These are phyloP conservation scores for Spermophilus dauricus DNA, from an alignment of 2,113 vertebrate genomes.

Conservation along the genomic window DNA sequence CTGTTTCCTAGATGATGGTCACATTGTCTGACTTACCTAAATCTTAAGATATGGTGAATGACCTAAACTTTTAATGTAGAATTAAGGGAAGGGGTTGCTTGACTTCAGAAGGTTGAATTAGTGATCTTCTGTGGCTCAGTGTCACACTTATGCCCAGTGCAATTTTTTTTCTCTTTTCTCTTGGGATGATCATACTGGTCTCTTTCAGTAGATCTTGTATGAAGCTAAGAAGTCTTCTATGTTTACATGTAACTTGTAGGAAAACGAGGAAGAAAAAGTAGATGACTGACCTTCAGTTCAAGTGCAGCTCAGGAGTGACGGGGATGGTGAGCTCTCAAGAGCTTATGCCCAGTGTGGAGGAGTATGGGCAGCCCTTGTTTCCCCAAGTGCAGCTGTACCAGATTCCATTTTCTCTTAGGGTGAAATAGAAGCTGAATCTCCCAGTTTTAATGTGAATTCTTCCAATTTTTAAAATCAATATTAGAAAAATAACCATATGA, in stretches of 20 bases:
- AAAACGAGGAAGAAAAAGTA: neutral
- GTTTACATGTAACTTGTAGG: neutral
- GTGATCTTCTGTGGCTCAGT: neutral
- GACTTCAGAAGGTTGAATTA: neutral
- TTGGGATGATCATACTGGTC: neutral
- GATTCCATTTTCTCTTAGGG: neutral
- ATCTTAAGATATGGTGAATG: neutral
- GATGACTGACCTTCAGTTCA: neutral
- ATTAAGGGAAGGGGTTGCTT: neutral
- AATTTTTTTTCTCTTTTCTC: neutral
- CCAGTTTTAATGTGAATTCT: neutral
- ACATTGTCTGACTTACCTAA: neutral
- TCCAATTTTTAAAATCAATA: neutral
- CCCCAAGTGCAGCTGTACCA: neutral
- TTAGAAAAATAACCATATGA: neutral
- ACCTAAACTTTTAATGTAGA: neutral
- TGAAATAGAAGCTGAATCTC: neutral
- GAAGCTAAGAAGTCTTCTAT: neutral
- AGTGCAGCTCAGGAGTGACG: neutral
- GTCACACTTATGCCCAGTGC: neutral
- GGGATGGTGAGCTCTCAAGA: neutral
- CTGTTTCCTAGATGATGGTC: neutral
- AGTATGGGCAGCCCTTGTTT: no score
- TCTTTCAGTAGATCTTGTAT: neutral
- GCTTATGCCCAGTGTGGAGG: fast-evolving